Base-by-base conservation (phyloP, 1,140 invertebrate species). In the Brachystomella parvula region DNA sequence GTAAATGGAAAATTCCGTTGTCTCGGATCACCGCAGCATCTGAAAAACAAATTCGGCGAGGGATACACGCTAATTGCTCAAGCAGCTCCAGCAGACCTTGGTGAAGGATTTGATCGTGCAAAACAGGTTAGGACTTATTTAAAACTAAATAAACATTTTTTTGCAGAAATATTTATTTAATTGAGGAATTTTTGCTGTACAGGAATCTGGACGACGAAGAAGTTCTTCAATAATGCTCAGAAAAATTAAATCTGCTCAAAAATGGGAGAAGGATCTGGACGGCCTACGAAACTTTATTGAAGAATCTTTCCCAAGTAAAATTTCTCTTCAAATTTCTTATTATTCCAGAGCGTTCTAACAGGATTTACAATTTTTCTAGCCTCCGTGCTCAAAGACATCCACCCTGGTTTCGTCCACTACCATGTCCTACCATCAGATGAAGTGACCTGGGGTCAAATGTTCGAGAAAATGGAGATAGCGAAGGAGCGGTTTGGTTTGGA, bases 371-470 rank as follows among this genome's bases (percentile, higher is more conserved):
- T 62, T 33, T 65, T 26, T 65, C 2, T 61, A 71, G 69, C 58
- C 24, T 69, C 64, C 19, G 32, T 69, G 1, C 53, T 73, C 1
- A 73, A 73, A 64, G 72, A 73, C 33, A 73, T 73, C 49, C 72
- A 73, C 61, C 72, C 72, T 39, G 72, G 87, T 69, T 83, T 90
- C 73, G 77, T 88, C 39, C 87, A 88, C 31, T 92, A 88, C 75
- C 88, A 89, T 75, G 78, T 89, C 65, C 21, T 33, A 2, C 79
- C 81, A 47, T 80, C 83, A 71, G 74, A 74, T 21, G 76, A 76
- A 1, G 74, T 89, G 6, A 82, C 82, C 24, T 89, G 88, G 85
- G 87, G 88, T 39, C 75, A 80, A 64, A 84, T 92, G 63, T 92
- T 92, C 77, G 83, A 85, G 12, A 78, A 84, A 12, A 83, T 92